Base-by-base conservation (phyloP, 2,797 vertebrate genomes). In the Apogon talboti region DNA sequence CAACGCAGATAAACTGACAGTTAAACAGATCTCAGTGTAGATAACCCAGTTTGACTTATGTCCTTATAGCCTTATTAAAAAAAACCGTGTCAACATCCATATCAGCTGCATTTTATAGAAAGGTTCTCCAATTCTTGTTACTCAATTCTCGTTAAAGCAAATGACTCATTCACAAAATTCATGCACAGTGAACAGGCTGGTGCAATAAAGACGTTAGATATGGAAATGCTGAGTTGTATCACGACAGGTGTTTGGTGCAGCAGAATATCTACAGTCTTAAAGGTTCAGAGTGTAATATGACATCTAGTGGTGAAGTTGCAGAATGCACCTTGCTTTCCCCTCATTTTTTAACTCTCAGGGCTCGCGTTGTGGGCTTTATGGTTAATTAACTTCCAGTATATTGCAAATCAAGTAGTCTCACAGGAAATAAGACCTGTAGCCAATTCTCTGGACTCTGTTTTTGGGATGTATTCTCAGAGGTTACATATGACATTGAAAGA, bases 11-110 rank as follows among this genome's bases (percentile, higher is more conserved):
- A 50, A 57, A 73, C 52, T 7, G 45, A 55, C 8, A 16, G 7
- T 12, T 43, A n/a, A 41, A 65, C 38, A 69, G 68, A 46, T 70
- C 61, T 24, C 24, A 62, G 14, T 37, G 15, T 12, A 63, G 40
- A 69, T 71, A 51, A 71, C 8, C 18, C 0, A 16, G 18, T 35
- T 64, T 51, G 7, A 60, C 4, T 37, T n/a, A 15, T 5, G 41
- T 44, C 18, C 47, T 28, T 14, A 1, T 1, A 33, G 42, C 35
- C 33, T 19, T 30, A 45, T 42, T 21, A 78, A 33, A 35, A 35
- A 35, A 8, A 35, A 71, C 62, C 46, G 33, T 15, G 56, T 30
- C 7, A 66, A 55, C 44, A 37, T 48, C 30, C 13, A 49, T 6
- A 7, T 46, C 12, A 19, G 2, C 9, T 18, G 13, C 18, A 15